phyloP scores from a whole-genome alignment of 2,888 invertebrate species.

The Megalurothrips usitatus region DNA sequence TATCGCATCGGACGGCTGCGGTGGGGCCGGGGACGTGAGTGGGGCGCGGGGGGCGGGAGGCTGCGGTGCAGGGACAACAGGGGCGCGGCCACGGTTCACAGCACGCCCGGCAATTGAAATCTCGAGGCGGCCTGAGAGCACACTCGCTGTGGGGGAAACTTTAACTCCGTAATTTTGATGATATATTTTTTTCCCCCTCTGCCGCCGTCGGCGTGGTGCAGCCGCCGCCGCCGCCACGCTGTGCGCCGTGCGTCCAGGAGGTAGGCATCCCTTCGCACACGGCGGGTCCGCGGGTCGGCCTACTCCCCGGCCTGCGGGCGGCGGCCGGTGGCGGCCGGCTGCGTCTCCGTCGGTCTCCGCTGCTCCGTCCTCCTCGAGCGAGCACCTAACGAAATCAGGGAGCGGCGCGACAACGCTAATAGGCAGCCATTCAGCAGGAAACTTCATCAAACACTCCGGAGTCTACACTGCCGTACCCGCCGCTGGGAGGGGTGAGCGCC shows the following conservation, averaged over 20 bases:
- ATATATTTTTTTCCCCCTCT: not conserved
- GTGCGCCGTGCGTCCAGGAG: not conserved
- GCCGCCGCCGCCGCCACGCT: not conserved
- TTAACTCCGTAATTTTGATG: too few relatives aligned
- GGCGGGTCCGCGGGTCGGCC: not conserved
- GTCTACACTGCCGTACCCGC: too few relatives aligned
- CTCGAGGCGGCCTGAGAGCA: too few relatives aligned
- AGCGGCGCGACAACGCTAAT: not conserved
- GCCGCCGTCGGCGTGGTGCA: not conserved
- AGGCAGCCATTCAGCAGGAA: conserved; percentile 19
- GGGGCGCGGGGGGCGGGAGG: not conserved
- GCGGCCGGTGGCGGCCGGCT: not conserved
- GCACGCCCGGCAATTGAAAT: too few relatives aligned
- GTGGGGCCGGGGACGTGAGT: not conserved
- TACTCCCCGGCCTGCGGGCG: not conserved
- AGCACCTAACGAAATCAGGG: conserved; percentile 8
- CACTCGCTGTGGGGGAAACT: too few relatives aligned
- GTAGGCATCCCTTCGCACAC: not conserved
- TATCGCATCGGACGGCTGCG: not conserved
- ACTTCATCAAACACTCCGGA: conserved; percentile 8
- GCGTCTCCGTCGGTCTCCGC: too few relatives aligned
- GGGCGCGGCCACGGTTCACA: too few relatives aligned
- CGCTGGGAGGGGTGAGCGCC: too few relatives aligned
- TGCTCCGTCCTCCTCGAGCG: not conserved
- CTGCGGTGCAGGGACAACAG: not conserved